Evolutionary conservation across 2,888 invertebrate species (phyloP).

Genomic region (Proisotoma minuta): DNA sequence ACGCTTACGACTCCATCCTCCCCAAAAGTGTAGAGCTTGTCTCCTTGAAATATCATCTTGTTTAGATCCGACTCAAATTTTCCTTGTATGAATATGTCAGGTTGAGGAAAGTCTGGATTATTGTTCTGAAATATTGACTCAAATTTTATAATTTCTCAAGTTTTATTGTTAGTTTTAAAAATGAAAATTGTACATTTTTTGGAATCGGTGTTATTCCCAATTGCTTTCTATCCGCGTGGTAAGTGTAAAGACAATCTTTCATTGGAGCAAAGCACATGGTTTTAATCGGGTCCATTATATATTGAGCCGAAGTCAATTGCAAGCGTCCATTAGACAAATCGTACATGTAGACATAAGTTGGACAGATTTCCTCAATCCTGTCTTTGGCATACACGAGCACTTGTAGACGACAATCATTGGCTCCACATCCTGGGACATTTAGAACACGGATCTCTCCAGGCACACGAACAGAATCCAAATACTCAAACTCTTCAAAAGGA

Average conservation of each 20-base stretch:
- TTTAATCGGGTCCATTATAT: conserved; percentile 38
- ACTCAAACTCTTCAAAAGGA: conserved; percentile 41
- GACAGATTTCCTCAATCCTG: conserved; percentile 21
- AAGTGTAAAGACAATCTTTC: conserved; percentile 34
- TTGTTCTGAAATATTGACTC: conserved; percentile 18
- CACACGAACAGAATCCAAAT: conserved; percentile 30
- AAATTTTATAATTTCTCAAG: background rate
- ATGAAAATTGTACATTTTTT: conserved; percentile 30
- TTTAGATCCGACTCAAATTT: conserved; percentile 29
- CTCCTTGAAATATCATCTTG: conserved; percentile 28
- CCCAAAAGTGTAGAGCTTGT: conserved; percentile 36
- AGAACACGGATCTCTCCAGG: conserved; percentile 37
- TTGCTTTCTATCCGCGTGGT: conserved; percentile 31
- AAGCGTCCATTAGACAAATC: conserved; percentile 36
- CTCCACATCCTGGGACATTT: conserved; percentile 33
- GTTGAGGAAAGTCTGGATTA: conserved; percentile 38
- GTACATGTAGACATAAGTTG: conserved; percentile 36
- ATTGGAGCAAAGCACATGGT: conserved; percentile 32
- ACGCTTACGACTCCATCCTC: conserved; percentile 35
- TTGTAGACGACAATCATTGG: conserved; percentile 39
- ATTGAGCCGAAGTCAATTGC: conserved; percentile 37
- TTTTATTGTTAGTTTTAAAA: background rate
- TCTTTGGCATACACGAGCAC: conserved; percentile 21
- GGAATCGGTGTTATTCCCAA: conserved; percentile 37
- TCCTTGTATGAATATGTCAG: conserved; percentile 32